Evolutionary conservation across 2,797 vertebrate genomes (phyloP).

Genomic region (Parotocinclus haroldoi): DNA sequence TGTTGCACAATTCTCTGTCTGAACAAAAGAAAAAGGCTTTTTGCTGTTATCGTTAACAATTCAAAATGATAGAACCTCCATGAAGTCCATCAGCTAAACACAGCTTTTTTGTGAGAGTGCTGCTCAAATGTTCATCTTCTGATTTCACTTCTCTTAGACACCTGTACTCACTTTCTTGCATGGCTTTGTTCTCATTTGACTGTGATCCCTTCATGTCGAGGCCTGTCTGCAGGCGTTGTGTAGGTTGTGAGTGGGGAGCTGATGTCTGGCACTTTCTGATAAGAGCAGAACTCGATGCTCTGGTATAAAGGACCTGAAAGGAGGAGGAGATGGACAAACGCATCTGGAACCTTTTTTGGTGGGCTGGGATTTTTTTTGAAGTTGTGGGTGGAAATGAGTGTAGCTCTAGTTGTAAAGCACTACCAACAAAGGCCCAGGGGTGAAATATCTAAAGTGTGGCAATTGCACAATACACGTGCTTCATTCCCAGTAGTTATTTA

Average conservation of each 20-base stretch:
- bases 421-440: constrained; percentile 25
- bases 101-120: neutral
- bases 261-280: constrained; percentile 73
- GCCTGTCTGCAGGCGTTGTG: constrained; percentile 69
- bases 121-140: constrained; percentile 1
- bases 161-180: constrained; percentile 45
- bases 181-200: constrained; percentile 35
- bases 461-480: constrained; percentile 21
- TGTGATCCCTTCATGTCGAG: constrained; percentile 57
- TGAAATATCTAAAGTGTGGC: constrained; percentile 24
- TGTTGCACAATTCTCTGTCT: constrained; percentile 10
- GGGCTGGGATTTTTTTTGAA: constrained; percentile 27
- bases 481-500: constrained; percentile 2
- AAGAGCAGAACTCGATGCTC: constrained; percentile 54
- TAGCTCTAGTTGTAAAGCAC: constrained; percentile 2
- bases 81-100: constrained; percentile 21
- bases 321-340: constrained; percentile 19
- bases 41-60: constrained; percentile 16
- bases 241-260: constrained; percentile 63
- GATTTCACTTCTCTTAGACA: constrained; percentile 22
- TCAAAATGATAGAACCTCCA: constrained; percentile 12
- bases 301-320: constrained; percentile 24
- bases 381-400: constrained; percentile 23
- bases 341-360: constrained; percentile 45
- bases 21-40: constrained; percentile 8